Conservation (phyloP, 2,888 invertebrate species). For the Yponomeuta sedellus region DNA sequence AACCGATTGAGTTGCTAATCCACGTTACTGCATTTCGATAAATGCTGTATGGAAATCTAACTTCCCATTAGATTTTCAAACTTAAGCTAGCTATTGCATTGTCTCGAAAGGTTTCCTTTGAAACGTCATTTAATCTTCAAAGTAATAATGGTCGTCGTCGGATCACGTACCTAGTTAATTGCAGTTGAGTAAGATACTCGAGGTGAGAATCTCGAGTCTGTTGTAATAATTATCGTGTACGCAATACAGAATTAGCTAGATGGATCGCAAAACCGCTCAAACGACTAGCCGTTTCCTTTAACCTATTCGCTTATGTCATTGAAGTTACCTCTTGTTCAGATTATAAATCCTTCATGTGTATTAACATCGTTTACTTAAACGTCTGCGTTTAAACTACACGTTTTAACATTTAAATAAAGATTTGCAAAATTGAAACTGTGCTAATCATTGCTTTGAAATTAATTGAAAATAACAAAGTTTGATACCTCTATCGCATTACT, state of each 20-base stretch:
- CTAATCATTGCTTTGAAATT: too few species aligned
- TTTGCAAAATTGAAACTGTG: too few species aligned
- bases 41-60: background rate
- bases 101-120: background rate
- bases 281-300: background rate
- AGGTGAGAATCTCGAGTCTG: slow-evolving; percentile 18
- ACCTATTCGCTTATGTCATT: background rate
- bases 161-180: slow-evolving; percentile 20
- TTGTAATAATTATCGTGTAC: slow-evolving; percentile 6
- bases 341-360: background rate
- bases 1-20: slow-evolving; percentile 17
- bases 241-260: slow-evolving; percentile 2
- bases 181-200: slow-evolving; percentile 22
- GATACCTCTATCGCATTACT: too few species aligned
- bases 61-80: background rate
- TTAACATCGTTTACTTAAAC: background rate
- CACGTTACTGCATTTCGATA: background rate
- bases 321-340: background rate
- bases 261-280: background rate
- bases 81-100: background rate
- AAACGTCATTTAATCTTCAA: slow-evolving; percentile 9
- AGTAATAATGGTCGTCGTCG: slow-evolving; percentile 8
- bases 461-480: too few species aligned
- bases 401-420: background rate
- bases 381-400: background rate